Evolutionary conservation across 2,888 invertebrate species (phyloP).

Genomic region (Caenorhabditis sulstoni): DNA sequence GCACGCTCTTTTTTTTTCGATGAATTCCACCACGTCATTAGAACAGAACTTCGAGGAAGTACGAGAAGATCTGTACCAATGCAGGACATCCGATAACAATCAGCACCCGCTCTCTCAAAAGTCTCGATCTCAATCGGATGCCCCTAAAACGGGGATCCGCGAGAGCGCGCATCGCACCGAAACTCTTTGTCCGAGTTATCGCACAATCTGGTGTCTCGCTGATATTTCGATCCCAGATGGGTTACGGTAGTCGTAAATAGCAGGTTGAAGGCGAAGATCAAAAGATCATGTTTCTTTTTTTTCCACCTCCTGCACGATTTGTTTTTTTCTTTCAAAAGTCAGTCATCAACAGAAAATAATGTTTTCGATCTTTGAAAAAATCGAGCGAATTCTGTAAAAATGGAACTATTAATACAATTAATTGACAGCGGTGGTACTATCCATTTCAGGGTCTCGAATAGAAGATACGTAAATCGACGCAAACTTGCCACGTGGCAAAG

Average conservation of each 20-base stretch:
- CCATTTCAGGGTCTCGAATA: no score
- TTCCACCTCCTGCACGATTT: not conserved
- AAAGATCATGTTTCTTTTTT: not conserved
- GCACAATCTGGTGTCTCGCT: not conserved
- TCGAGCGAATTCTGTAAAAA: no score
- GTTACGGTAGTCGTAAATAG: no score
- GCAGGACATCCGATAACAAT: not conserved
- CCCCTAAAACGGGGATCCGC: not conserved
- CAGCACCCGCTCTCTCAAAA: not conserved
- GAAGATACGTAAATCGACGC: no score
- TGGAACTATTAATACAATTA: no score
- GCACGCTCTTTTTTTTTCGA: no score
- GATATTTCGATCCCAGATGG: no score
- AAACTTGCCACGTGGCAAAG: no score
- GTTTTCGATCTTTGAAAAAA: no score
- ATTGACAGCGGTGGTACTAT: no score
- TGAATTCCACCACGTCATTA: not conserved
- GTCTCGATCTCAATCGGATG: slow-evolving; percentile 2
- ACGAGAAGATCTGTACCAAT: slow-evolving; percentile 14
- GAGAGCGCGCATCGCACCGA: not conserved
- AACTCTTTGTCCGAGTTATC: not conserved
- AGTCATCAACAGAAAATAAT: not conserved
- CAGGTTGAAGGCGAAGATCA: not conserved
- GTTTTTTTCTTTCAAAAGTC: slow-evolving; percentile 11
- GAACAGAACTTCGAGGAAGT: not conserved